These are phyloP conservation scores for Drosophila helvetica DNA, from an alignment of 2,888 invertebrate species.

Conservation along the genomic window DNA sequence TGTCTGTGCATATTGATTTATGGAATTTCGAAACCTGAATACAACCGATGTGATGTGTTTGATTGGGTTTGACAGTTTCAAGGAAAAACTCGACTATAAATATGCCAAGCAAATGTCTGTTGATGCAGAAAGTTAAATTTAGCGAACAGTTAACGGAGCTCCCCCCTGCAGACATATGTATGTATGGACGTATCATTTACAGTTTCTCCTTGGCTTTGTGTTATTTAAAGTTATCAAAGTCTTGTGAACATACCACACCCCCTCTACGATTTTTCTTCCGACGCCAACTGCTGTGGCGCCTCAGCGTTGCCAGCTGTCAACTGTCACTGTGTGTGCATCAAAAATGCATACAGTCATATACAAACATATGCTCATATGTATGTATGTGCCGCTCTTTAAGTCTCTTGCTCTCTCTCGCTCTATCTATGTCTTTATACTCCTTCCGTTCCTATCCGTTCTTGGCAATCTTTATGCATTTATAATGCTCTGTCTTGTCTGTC, in stretches of 20 bases:
- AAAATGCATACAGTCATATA: background rate
- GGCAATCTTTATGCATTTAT: constrained; percentile 13
- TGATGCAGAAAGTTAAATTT: constrained; percentile 4
- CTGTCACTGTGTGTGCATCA: constrained; percentile 18
- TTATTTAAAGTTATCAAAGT: constrained; percentile 16
- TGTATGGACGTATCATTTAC: background rate
- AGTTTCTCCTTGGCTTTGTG: background rate
- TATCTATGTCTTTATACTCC: background rate
- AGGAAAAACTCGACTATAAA: constrained; percentile 15
- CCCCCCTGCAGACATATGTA: background rate
- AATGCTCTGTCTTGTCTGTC: constrained; percentile 24
- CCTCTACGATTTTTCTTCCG: no score
- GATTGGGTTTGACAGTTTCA: background rate
- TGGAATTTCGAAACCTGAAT: background rate
- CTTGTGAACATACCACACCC: background rate
- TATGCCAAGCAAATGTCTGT: constrained; percentile 15
- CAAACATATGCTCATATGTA: background rate
- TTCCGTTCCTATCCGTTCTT: background rate
- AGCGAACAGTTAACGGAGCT: constrained; percentile 3
- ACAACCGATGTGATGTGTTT: background rate
- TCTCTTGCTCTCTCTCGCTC: background rate
- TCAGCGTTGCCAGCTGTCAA: constrained; percentile 8
- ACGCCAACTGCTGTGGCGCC: background rate
- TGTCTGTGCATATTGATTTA: constrained; percentile 4
- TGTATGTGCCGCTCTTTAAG: constrained; percentile 15